A percentile compares a stretch with the other conserved stretches of the same genome.
phyloP scores from a whole-genome alignment of 2,888 invertebrate genomes.

The Lithophane leautieri region DNA sequence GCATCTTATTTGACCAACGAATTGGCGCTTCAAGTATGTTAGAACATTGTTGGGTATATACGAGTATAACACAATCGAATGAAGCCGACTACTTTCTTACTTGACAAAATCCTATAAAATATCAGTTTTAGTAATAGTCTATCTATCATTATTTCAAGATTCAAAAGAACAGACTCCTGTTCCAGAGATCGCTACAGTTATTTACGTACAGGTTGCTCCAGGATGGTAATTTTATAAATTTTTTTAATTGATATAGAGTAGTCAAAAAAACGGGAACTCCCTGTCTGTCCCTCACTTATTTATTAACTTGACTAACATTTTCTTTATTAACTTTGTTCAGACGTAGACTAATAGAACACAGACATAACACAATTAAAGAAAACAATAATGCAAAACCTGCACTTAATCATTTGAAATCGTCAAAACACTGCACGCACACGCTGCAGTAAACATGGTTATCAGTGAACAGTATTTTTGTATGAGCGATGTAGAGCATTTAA shows the following conservation, averaged over 20 bases:
- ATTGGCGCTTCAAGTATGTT: neutral
- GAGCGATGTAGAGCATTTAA: neutral
- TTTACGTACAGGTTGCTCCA: no score
- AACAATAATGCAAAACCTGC: neutral
- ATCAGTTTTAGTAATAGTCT: neutral
- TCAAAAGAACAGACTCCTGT: neutral
- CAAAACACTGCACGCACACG: neutral
- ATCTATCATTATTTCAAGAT: neutral
- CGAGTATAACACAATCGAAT: neutral
- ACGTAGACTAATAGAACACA: neutral
- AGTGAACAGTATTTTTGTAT: neutral
- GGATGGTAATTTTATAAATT: no score
- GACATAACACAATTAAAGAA: neutral
- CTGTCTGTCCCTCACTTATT: neutral
- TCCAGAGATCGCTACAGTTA: no score
- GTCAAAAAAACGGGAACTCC: neutral
- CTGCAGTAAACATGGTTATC: neutral
- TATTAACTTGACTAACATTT: neutral
- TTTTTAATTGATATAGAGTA: slow-evolving; percentile 22
- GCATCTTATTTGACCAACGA: neutral
- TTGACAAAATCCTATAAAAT: neutral
- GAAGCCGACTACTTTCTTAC: neutral
- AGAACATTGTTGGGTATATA: neutral
- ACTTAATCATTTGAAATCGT: neutral
- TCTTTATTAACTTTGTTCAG: neutral